phyloP scores from a whole-genome alignment of 2,797 vertebrate species.

The Chaetodon trifasciatus region DNA sequence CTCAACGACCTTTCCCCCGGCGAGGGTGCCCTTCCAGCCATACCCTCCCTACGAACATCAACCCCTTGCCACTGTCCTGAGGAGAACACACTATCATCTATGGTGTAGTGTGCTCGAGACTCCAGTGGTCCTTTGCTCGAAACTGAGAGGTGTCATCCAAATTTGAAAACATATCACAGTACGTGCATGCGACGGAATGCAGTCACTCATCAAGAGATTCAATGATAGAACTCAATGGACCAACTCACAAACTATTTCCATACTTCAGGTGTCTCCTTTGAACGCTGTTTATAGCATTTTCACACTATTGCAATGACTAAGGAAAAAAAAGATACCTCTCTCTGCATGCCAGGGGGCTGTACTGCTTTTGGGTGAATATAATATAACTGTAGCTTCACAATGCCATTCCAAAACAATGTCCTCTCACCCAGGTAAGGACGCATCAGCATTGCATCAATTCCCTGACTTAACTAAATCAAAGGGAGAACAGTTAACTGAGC shows the following conservation, averaged over 20 bases:
- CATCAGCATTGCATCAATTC: constrained; percentile 66
- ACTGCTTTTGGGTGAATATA: constrained; percentile 82
- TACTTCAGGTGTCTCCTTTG: constrained; percentile 77
- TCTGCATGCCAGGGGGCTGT: constrained; percentile 86
- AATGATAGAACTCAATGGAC: constrained; percentile 56
- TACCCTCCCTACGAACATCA: constrained; percentile 90
- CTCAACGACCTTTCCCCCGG: constrained; percentile 96
- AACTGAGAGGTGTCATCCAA: constrained; percentile 67
- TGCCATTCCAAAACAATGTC: constrained; percentile 78
- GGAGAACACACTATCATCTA: constrained; percentile 84
- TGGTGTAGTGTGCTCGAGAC: constrained; percentile 79
- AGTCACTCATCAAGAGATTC: constrained; percentile 73
- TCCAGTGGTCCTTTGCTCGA: constrained; percentile 52
- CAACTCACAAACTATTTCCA: constrained; percentile 64
- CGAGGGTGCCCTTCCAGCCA: constrained; percentile 86
- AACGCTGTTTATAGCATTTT: constrained; percentile 82
- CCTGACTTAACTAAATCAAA: constrained; percentile 64
- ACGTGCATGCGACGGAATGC: constrained; percentile 85
- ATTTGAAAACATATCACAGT: constrained; percentile 81
- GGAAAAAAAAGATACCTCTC: constrained; percentile 80
- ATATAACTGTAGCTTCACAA: constrained; percentile 82
- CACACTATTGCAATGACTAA: constrained; percentile 82
- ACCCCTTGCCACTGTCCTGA: constrained; percentile 82
- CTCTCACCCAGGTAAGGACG: constrained; percentile 68
- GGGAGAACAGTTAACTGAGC: constrained; percentile 70